Conservation (phyloP, 2,113 vertebrate genomes). For the Dermatemys mawii region DNA sequence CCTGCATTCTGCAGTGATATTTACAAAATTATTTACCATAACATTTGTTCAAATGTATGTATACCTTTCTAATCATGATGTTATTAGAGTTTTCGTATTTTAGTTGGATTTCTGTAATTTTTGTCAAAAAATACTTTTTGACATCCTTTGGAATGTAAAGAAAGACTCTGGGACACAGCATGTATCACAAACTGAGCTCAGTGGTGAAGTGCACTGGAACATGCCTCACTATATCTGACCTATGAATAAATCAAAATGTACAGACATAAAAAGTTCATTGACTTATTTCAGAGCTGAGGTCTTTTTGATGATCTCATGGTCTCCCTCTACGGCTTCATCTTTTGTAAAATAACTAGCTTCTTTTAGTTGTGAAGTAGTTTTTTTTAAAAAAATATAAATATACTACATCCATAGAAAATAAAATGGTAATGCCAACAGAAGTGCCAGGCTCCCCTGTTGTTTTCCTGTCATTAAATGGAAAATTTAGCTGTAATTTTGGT, state of each 20-base stretch:
- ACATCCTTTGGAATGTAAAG: not conserved
- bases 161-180: not conserved
- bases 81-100: not conserved
- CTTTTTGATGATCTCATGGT: not conserved
- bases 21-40: not conserved
- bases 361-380: not conserved
- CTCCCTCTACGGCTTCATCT: fast-evolving
- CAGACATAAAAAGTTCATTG: not conserved
- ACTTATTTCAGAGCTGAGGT: not conserved
- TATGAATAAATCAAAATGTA: fast-evolving
- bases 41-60: not conserved
- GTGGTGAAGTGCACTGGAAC: not conserved
- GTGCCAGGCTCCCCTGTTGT: not conserved
- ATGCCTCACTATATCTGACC: not conserved
- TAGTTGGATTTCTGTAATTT: not conserved
- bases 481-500: not conserved
- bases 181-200: not conserved
- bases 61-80: not conserved
- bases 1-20: not conserved
- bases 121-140: not conserved
- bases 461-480: not conserved
- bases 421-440: not conserved
- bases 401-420: not conserved
- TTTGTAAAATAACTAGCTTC: not conserved
- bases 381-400: not conserved